Base-by-base conservation (phyloP, 1,140 invertebrate genomes). In the Tetragnatha versicolor region DNA sequence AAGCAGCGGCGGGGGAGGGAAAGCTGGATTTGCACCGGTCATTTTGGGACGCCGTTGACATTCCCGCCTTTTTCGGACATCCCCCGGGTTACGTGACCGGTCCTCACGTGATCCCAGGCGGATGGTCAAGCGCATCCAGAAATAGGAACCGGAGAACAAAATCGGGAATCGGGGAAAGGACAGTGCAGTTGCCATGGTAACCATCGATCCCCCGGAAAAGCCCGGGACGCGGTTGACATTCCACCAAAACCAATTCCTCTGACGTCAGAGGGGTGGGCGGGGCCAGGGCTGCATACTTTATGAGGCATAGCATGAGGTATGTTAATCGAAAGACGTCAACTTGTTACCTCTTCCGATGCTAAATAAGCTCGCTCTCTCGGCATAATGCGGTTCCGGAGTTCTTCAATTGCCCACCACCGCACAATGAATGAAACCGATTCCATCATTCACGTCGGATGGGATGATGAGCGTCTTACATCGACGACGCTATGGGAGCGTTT, bases 121-220 rank as follows among this genome's bases (percentile, higher is more conserved):
- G 69, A 73, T 73, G 69, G 69, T 73, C 69, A 73, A 73, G 69
- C 69, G 51, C 51, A 73, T 73, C 69, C 69, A 60, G 53, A 73
- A 73, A 73, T 73, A 73, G 69, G 69, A 73, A 55, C 68, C 5
- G 37, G 22, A 37, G 35, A 72, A 53, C 69, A 45, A 73, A 73
- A 60, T 60, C 53, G 69, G 53, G 69, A 70, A 73, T 73, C 53
- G 53, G 37, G 53, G 53, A 60, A 55, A 45, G 53, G 55, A 42
- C 33, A 45, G 39, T 20, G 47, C 20, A 7, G 37, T 47, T 55
- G 17, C 25, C 53, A 73, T 60, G 37, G 37, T 10, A 29, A 58
- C 51, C 53, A 73, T 73, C 69, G 69, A 73, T 73, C 53, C 69
- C 69, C 55, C 51, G 53, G 69, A 73, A 73, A 73, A 73, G 20